Conservation (phyloP, 1,140 invertebrate genomes). For the Papilio helenus region DNA sequence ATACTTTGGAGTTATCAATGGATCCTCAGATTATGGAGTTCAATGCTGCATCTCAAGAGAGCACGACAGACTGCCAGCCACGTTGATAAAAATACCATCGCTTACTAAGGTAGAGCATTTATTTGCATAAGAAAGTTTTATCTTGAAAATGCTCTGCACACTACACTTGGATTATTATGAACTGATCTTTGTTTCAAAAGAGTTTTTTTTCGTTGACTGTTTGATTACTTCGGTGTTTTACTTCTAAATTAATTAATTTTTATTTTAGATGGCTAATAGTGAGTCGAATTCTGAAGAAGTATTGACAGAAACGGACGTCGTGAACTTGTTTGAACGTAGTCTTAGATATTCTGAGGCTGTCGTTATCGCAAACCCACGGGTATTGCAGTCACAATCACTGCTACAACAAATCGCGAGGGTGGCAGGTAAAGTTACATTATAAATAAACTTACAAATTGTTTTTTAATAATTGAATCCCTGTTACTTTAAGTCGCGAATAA, state of each 20-base stretch:
- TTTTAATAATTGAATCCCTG: too few relatives aligned
- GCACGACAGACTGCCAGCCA: slow-evolving; percentile 45
- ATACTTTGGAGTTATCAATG: slow-evolving; percentile 48
- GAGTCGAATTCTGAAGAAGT: slow-evolving; percentile 5
- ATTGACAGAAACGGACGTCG: slow-evolving; percentile 29
- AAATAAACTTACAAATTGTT: neutral
- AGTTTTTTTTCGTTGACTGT: too few relatives aligned
- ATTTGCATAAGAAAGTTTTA: neutral
- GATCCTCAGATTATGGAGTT: slow-evolving; percentile 18
- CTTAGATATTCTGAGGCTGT: slow-evolving; percentile 42
- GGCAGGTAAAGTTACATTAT: slow-evolving; percentile 42
- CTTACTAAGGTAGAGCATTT: slow-evolving; percentile 27
- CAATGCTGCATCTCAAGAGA: slow-evolving; percentile 41
- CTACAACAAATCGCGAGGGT: slow-evolving; percentile 41
- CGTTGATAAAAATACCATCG: slow-evolving; percentile 42
- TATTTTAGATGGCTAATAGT: slow-evolving; percentile 5
- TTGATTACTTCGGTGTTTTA: too few relatives aligned
- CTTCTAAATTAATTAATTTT: too few relatives aligned
- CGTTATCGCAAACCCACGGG: slow-evolving; percentile 19
- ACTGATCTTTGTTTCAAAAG: too few relatives aligned
- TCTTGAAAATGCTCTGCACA: too few relatives aligned
- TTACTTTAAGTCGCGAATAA: too few relatives aligned
- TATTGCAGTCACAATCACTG: slow-evolving; percentile 29
- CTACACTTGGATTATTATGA: too few relatives aligned
- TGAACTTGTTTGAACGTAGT: slow-evolving; percentile 48